Percentiles rank a stretch among this genome's conserved stretches.
phyloP scores from a whole-genome alignment of 2,113 vertebrate species.

The Empidonax traillii region DNA sequence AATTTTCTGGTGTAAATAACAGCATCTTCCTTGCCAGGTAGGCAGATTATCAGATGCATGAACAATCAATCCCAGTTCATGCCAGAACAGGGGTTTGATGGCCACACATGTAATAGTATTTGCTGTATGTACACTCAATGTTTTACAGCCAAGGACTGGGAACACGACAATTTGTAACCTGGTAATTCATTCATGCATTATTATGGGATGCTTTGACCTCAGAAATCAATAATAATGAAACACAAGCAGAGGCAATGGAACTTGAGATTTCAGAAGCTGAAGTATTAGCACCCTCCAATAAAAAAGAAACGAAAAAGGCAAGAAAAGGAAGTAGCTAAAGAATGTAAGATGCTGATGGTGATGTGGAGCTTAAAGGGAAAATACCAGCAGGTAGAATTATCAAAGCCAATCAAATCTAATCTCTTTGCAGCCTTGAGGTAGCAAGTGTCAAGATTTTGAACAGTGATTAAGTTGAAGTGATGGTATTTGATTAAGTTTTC shows the following conservation, averaged over 20 bases:
- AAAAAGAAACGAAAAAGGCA: background rate
- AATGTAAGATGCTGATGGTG: constrained; percentile 63
- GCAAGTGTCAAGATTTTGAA: constrained; percentile 67
- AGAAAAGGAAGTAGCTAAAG: constrained; percentile 22
- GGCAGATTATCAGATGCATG: background rate
- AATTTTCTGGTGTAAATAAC: background rate
- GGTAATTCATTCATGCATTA: constrained; percentile 19
- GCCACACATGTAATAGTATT: background rate
- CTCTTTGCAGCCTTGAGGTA: constrained; percentile 66
- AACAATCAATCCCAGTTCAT: constrained; percentile 12
- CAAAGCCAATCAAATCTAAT: constrained; percentile 73
- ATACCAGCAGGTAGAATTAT: constrained; percentile 67
- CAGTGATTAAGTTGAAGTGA: constrained; percentile 68
- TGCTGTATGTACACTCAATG: background rate
- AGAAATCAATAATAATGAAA: constrained; percentile 62
- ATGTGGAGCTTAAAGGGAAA: constrained; percentile 68
- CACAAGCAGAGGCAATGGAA: constrained; percentile 56
- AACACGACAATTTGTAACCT: constrained; percentile 23
- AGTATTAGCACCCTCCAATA: constrained; percentile 44
- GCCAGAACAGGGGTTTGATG: background rate
- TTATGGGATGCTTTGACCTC: background rate
- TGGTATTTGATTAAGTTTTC: constrained; percentile 64
- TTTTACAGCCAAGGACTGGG: background rate
- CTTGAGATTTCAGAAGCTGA: constrained; percentile 51
- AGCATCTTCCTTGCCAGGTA: background rate